Evolutionary conservation across 1,140 invertebrate genomes (phyloP), one percentile per base, ranked within the genome.

Genomic region (Apis cerana): DNA sequence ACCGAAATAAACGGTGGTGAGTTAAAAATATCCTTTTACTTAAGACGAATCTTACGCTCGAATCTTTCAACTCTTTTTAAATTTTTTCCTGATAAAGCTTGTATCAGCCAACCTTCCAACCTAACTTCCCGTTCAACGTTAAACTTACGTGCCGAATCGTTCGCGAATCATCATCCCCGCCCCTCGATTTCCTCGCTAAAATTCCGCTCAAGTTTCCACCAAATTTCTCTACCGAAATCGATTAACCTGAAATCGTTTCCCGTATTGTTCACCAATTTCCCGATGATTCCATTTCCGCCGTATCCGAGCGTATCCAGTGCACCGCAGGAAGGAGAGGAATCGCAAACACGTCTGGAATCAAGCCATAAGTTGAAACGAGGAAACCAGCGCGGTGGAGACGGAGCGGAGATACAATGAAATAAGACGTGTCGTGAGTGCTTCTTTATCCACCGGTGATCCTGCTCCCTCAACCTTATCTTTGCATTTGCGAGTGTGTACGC

Each of bases 361-460:
- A 78, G 58, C 50, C 52, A 64, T 78, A 70, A 70, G 27, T 65
- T 65, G 56, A 70, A 79, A 83, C 62, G 54, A 23, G 80, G n/a
- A 65, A 82, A 85, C 70, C 81, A 64, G 43, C 43, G 67, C 33
- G 33, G 33, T 5, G 33, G 27, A 33, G 78, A 79, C 43, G 64
- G 69, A 59, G 77, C 59, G 13, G 65, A 67, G 65, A 69, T 70
- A 82, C 82, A 89, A 88, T 90, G 88, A 90, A 90, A 89, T 90
- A 90, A 90, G 88, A 84, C 80, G 83, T 80, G 83, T 84, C 86
- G 85, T 70, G 88, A 88, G 84, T 89, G 88, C 83, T 88, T 82
- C 79, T 80, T 88, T 87, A 90, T 89, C 86, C 88, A 76, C 62
- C 33, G 69, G 83, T 88, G 85, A 90, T 87, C 90, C 83, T 61